phyloP scores from a whole-genome alignment of 2,888 invertebrate genomes.

The Bruchidius siliquastri region DNA sequence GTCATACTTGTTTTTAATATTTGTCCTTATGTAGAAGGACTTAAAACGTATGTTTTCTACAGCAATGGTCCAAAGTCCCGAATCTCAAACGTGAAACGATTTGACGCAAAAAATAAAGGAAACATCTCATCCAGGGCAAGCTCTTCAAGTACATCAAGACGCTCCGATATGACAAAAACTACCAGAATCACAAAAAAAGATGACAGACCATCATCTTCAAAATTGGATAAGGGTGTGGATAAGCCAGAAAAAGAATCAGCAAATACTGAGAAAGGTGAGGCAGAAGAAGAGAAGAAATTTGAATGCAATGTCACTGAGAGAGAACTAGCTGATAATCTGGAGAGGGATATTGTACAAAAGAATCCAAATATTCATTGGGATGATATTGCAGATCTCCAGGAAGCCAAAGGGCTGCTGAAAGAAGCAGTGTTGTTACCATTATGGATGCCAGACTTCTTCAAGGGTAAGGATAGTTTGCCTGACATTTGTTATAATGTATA shows the following conservation, averaged over 20 bases:
- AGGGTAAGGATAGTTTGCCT: constrained; percentile 51
- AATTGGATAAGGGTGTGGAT: constrained; percentile 41
- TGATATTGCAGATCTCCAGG: constrained; percentile 84
- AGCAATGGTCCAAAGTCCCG: constrained; percentile 37
- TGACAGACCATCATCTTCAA: constrained; percentile 42
- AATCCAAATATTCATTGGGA: constrained; percentile 96
- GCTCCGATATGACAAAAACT: constrained; percentile 31
- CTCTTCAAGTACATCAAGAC: constrained; percentile 38
- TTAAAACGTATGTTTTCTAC: no score
- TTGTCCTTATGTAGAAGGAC: no score
- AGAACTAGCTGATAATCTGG: constrained; percentile 84
- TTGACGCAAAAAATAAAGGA: constrained; percentile 39
- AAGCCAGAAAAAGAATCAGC: constrained; percentile 50
- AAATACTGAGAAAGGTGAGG: constrained; percentile 53
- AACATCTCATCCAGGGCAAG: constrained; percentile 41
- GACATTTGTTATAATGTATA: background rate
- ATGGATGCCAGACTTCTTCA: constrained; percentile 98
- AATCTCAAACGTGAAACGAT: constrained; percentile 31
- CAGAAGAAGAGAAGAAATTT: constrained; percentile 77
- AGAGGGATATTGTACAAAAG: constrained; percentile 94
- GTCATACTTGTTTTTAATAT: no score
- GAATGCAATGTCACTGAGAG: constrained; percentile 78
- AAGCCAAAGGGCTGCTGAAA: constrained; percentile 85
- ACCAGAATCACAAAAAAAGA: constrained; percentile 42
- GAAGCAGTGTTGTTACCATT: constrained; percentile 97